Evolutionary conservation across 2,797 vertebrate genomes (phyloP).

Genomic region (Lerista edwardsae): DNA sequence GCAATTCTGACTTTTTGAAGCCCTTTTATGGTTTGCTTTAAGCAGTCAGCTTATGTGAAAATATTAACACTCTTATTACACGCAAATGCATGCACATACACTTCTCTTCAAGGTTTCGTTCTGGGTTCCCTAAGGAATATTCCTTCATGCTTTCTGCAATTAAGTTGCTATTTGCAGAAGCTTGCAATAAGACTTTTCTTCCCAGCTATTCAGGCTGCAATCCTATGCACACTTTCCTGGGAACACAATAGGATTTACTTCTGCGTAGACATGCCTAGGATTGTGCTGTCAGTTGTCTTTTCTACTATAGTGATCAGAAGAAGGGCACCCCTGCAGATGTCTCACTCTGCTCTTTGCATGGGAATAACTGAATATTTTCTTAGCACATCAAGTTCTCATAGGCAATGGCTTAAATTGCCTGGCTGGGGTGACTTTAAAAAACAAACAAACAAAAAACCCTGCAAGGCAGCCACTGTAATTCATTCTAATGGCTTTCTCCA

Average conservation of each 20-base stretch:
- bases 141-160: constrained; percentile 50
- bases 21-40: constrained; percentile 28
- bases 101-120: constrained; percentile 36
- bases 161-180: constrained; percentile 44
- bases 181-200: constrained; percentile 53
- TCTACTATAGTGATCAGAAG: constrained; percentile 52
- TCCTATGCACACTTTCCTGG: too few relatives aligned
- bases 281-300: constrained; percentile 36
- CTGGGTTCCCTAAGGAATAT: constrained; percentile 50
- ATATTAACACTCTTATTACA: constrained; percentile 43
- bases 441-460: too few relatives aligned
- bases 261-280: too few relatives aligned
- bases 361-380: constrained; percentile 3
- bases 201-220: neutral
- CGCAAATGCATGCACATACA: constrained; percentile 5
- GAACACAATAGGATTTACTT: too few relatives aligned
- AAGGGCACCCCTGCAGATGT: constrained; percentile 41
- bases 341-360: neutral
- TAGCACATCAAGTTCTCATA: constrained; percentile 42
- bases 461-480: constrained; percentile 12
- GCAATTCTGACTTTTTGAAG: constrained; percentile 13
- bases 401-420: constrained; percentile 50
- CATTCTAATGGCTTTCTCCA: constrained; percentile 27
- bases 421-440: neutral
- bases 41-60: constrained; percentile 29